These are phyloP conservation scores for Hoplias malabaricus DNA, from an alignment of 2,113 vertebrate species.

Conservation along the genomic window DNA sequence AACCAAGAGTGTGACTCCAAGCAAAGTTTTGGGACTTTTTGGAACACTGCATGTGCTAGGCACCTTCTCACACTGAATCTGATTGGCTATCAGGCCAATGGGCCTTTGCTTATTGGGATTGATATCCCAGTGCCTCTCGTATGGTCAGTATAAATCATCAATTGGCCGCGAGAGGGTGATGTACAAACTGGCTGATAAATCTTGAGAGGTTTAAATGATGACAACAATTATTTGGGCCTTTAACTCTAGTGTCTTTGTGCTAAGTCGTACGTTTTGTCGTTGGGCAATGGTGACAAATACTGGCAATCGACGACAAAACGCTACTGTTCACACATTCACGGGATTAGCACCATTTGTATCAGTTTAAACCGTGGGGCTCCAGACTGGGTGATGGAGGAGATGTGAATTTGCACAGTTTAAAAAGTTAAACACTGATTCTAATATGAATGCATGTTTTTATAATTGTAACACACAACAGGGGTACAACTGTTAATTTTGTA, in stretches of 20 bases:
- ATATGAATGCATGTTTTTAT: neutral
- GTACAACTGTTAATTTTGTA: no score
- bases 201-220: conserved; percentile 62
- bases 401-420: conserved; percentile 43
- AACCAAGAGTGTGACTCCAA: neutral
- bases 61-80: conserved; percentile 57
- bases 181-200: conserved; percentile 69
- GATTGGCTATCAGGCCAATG: conserved; percentile 64
- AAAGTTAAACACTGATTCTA: neutral
- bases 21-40: conserved; percentile 39
- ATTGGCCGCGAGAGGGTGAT: conserved; percentile 51
- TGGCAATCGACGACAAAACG: conserved; percentile 60
- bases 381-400: conserved; percentile 67
- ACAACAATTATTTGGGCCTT: conserved; percentile 78
- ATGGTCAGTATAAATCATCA: conserved; percentile 71
- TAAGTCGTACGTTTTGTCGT: conserved; percentile 60
- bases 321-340: conserved; percentile 69
- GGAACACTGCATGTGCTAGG: conserved; percentile 64
- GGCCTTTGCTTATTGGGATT: conserved; percentile 73
- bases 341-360: conserved; percentile 79
- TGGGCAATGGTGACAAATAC: conserved; percentile 79
- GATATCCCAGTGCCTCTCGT: conserved; percentile 64
- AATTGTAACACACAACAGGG: no score
- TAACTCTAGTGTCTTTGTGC: conserved; percentile 64
- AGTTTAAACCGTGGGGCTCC: conserved; percentile 67